These are phyloP conservation scores for Anolis apletophallus DNA, from an alignment of 2,797 vertebrate species.

Conservation along the genomic window DNA sequence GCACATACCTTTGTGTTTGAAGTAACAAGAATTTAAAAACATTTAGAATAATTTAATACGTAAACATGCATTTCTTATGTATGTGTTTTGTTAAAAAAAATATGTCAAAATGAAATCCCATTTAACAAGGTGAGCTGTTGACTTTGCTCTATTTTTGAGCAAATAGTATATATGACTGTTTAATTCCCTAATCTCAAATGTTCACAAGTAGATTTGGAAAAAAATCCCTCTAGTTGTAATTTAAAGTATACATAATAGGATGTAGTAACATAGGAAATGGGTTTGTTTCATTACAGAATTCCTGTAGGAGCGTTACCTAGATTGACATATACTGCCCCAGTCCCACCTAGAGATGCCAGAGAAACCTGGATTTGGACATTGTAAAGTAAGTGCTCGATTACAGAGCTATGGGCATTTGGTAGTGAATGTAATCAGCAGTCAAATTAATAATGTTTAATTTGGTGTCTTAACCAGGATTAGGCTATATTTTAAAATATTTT, in stretches of 20 bases:
- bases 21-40: neutral
- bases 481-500: neutral
- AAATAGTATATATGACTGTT: neutral
- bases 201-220: neutral
- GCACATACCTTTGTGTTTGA: neutral
- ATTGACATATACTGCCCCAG: no score
- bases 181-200: neutral
- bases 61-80: neutral
- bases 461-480: neutral
- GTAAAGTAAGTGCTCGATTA: neutral
- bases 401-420: neutral
- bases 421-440: neutral
- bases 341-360: neutral
- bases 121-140: no score
- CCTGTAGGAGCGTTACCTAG: neutral
- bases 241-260: neutral
- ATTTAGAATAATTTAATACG: neutral
- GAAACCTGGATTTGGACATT: neutral
- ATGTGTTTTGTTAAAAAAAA: no score
- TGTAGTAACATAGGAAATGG: neutral
- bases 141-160: neutral
- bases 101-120: no score
- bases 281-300: neutral
- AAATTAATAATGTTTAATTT: neutral
- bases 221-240: neutral